Evolutionary conservation across 2,113 vertebrate genomes (phyloP), one percentile per base, ranked within the genome.

Genomic region (Oreochromis tanganicae): DNA sequence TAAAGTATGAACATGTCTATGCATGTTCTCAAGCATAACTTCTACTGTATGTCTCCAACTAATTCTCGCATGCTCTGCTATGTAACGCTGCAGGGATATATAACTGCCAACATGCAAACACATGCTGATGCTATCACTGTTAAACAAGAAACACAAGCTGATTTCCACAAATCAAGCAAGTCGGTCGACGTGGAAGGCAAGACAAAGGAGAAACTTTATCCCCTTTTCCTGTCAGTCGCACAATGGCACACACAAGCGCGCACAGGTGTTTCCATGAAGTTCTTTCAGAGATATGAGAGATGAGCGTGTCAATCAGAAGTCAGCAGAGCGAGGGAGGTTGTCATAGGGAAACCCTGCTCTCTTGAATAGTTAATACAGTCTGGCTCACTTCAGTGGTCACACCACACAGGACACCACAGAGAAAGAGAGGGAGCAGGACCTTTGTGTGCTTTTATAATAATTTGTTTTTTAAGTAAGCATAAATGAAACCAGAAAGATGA

Each of bases 331-430:
- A 86, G 86, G 85, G n/a, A 71, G 46, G 85, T 78, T 85, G 92
- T 90, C 85, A 94, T 71, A 84, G 89, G 94, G 92, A 92, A 93
- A 91, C 92, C 87, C 88, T 89, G 89, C 75, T 29, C 92, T 92
- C 85, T 59, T 96, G 83, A 96, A 96, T 96, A 94, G 55, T 96
- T 96, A 93, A 95, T 95, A 46, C 7, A 14, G 88, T 82, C 87
- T 89, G 88, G 85, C 92, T 93, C 90, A 92, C 85, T 91, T 90
- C 93, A 89, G 90, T 89, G 52, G 86, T 79, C 88, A 86, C 91
- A 90, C 85, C 82, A 90, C 87, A 92, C 83, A 91, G 82, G 92
- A 95, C 88, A 94, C 93, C 90, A 80, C 75, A 56, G n/a, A 59
- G 24, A 80, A 21, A 52, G 3, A 43, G 12, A 57, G 11, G 17